A percentile compares a stretch with the other conserved stretches of the same genome.
These are phyloP conservation scores for Drosophila tripunctata DNA, from an alignment of 2,888 invertebrate genomes.

Conservation along the genomic window DNA sequence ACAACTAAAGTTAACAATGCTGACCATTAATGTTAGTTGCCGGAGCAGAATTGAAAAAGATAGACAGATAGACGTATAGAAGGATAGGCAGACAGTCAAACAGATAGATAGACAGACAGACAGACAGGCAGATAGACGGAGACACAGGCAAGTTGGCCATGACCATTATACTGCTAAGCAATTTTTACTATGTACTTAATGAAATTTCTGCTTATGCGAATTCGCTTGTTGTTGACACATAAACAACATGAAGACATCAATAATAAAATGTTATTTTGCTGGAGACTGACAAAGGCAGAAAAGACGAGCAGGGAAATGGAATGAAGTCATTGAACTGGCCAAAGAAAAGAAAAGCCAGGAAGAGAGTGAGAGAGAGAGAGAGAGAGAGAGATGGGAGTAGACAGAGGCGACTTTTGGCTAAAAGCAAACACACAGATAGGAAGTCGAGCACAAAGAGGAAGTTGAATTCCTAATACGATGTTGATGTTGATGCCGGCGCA, in stretches of 20 bases:
- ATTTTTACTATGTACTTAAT: constrained; percentile 67
- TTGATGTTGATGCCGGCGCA: constrained; percentile 31
- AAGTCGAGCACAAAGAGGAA: constrained; percentile 15
- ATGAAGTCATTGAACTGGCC: constrained; percentile 74
- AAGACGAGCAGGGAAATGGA: background rate
- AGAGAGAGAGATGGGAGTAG: too few relatives aligned
- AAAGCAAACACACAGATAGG: background rate
- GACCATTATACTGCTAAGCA: constrained; percentile 55
- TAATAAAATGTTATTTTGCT: constrained; percentile 64
- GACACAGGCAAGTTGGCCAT: constrained; percentile 15
- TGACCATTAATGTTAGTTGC: constrained; percentile 16
- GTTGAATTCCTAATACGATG: constrained; percentile 21
- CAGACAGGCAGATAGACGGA: background rate
- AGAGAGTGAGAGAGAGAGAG: background rate
- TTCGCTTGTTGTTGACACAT: constrained; percentile 76
- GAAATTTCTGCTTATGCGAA: constrained; percentile 77
- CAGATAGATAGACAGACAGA: background rate
- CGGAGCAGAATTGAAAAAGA: background rate
- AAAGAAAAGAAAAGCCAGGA: background rate
- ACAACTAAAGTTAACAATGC: constrained; percentile 17
- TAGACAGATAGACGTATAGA: background rate
- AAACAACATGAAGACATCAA: constrained; percentile 75
- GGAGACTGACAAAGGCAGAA: constrained; percentile 21
- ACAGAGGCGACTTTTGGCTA: constrained; percentile 1
- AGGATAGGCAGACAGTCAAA: background rate